phyloP scores from a whole-genome alignment of 1,140 invertebrate genomes.

The Dryas iulia region DNA sequence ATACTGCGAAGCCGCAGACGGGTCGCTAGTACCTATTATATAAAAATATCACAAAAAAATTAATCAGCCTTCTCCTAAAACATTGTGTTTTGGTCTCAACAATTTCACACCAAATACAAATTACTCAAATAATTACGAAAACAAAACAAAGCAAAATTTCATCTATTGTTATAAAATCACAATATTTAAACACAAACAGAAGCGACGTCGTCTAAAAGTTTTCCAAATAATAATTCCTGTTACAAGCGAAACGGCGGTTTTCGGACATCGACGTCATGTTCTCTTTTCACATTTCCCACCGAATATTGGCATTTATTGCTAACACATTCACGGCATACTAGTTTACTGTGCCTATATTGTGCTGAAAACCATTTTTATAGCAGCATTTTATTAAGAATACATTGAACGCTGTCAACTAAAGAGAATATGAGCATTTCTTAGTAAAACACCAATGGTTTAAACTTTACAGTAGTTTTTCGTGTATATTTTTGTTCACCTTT shows the following conservation, averaged over 20 bases:
- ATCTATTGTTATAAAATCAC: not conserved
- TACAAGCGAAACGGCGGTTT: constrained; percentile 12
- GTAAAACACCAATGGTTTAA: constrained; percentile 1
- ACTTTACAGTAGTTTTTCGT: not conserved
- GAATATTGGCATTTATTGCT: constrained; percentile 34
- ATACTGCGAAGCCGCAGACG: too few species aligned
- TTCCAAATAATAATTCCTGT: not conserved
- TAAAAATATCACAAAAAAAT: too few species aligned
- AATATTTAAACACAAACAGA: not conserved
- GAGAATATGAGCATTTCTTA: not conserved
- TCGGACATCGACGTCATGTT: constrained; percentile 25
- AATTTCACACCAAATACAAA: too few species aligned
- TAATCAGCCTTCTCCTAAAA: too few species aligned
- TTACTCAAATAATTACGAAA: not conserved
- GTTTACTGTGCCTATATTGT: constrained; percentile 2
- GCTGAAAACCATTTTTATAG: not conserved
- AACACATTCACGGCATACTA: constrained; percentile 30
- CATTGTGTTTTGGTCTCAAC: too few species aligned
- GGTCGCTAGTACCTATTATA: too few species aligned
- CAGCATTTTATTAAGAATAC: not conserved
- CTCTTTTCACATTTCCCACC: constrained; percentile 47
- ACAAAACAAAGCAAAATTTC: not conserved
- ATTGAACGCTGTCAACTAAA: not conserved
- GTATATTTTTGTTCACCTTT: constrained; percentile 10
- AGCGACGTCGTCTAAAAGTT: not conserved